Evolutionary conservation across 2,888 invertebrate species (phyloP).

Genomic region (Dusona sp.): DNA sequence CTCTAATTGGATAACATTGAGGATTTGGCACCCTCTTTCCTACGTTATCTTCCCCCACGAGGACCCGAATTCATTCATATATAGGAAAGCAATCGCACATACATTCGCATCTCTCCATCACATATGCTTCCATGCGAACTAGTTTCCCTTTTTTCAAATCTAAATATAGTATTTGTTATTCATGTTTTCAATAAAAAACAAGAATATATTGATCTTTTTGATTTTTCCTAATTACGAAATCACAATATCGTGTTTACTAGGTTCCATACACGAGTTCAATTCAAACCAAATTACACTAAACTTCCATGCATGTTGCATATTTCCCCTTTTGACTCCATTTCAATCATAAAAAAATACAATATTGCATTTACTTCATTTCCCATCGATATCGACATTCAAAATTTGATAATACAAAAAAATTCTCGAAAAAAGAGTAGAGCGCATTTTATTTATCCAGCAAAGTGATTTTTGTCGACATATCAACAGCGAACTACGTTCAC

Average conservation of each 20-base stretch:
- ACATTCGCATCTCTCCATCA: neutral
- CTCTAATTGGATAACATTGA: neutral
- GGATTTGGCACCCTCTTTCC: neutral
- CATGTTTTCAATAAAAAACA: neutral
- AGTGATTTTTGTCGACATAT: neutral
- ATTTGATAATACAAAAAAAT: too few relatives aligned
- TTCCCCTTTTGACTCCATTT: neutral
- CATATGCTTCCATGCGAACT: neutral
- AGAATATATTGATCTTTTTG: neutral
- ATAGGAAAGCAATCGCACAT: neutral
- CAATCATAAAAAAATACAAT: neutral
- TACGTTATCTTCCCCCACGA: slow-evolving; percentile 57
- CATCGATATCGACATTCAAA: too few relatives aligned
- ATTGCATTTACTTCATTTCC: too few relatives aligned
- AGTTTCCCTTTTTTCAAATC: neutral
- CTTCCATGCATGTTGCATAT: neutral
- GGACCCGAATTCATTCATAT: slow-evolving; percentile 44
- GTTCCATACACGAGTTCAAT: too few relatives aligned
- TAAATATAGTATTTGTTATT: neutral
- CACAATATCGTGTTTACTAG: neutral
- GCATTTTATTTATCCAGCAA: too few relatives aligned
- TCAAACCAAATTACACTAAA: too few relatives aligned
- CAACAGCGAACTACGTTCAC: too few relatives aligned
- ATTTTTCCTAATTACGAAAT: neutral
- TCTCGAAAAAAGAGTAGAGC: too few relatives aligned